Conservation (phyloP, 1,140 invertebrate species). For the Drosophila paulistorum region DNA sequence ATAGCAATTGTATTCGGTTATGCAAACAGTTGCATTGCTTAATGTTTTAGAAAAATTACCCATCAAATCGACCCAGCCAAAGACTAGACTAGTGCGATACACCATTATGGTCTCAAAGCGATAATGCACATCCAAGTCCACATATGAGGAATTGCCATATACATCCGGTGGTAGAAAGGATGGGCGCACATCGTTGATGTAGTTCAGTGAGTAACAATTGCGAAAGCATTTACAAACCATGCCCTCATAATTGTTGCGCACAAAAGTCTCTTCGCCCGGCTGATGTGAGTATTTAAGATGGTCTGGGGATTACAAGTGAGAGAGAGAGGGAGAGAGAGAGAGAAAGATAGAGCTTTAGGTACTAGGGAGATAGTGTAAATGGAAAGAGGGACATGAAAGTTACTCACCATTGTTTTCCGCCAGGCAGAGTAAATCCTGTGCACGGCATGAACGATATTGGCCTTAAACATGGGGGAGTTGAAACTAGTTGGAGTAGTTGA, state of each 20-base stretch:
- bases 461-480: slow-evolving; percentile 33
- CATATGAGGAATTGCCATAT: slow-evolving; percentile 64
- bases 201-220: slow-evolving; percentile 78
- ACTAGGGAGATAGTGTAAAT: background rate
- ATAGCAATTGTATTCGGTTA: background rate
- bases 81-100: slow-evolving; percentile 76
- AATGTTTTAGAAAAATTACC: slow-evolving; percentile 47
- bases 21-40: too few species aligned
- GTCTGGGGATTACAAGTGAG: slow-evolving; percentile 31
- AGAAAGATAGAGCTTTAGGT: background rate
- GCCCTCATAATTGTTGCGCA: slow-evolving; percentile 60
- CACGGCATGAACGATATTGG: slow-evolving; percentile 64
- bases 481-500: slow-evolving; percentile 13
- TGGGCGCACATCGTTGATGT: slow-evolving; percentile 71
- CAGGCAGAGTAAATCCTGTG: slow-evolving; percentile 70
- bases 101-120: slow-evolving; percentile 77
- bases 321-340: background rate
- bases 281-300: slow-evolving; percentile 62
- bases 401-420: slow-evolving; percentile 69
- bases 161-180: slow-evolving; percentile 67
- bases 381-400: background rate
- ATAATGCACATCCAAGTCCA: slow-evolving; percentile 75
- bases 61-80: slow-evolving; percentile 80
- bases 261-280: slow-evolving; percentile 62
- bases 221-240: slow-evolving; percentile 79